These are phyloP conservation scores for Zele albiditarsus DNA, from an alignment of 2,888 invertebrate genomes.

Conservation along the genomic window DNA sequence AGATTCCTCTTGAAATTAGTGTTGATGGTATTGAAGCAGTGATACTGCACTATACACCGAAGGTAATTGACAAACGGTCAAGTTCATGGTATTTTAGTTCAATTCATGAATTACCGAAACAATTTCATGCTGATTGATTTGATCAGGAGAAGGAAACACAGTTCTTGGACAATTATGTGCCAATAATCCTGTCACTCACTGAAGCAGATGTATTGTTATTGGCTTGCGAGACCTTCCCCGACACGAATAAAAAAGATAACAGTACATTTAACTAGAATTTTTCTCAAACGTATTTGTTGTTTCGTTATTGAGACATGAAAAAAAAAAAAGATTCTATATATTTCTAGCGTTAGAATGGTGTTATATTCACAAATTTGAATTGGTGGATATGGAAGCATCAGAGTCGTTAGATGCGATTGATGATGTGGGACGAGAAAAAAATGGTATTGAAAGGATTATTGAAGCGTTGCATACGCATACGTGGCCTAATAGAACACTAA, in stretches of 20 bases:
- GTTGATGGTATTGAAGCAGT: slow-evolving; percentile 77
- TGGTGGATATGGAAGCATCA: slow-evolving; percentile 77
- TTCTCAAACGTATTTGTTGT: slow-evolving; percentile 6
- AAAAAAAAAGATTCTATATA: slow-evolving; percentile 43
- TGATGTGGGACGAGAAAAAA: slow-evolving; percentile 76
- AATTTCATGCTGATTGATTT: slow-evolving; percentile 52
- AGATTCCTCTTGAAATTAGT: slow-evolving; percentile 72
- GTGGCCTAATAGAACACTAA: slow-evolving; percentile 82
- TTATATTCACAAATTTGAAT: slow-evolving; percentile 79
- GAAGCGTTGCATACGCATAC: slow-evolving; percentile 83
- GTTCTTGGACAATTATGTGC: slow-evolving; percentile 60
- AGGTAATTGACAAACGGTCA: slow-evolving; percentile 62
- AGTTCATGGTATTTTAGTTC: neutral
- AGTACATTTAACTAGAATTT: slow-evolving; percentile 70
- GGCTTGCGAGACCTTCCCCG: slow-evolving; percentile 64
- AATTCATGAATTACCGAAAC: slow-evolving; percentile 64
- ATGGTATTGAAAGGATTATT: slow-evolving; percentile 79
- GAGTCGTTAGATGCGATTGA: slow-evolving; percentile 68
- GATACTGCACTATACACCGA: slow-evolving; percentile 78
- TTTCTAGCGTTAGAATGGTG: slow-evolving; percentile 78
- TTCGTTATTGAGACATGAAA: slow-evolving; percentile 6
- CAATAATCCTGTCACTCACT: slow-evolving; percentile 56
- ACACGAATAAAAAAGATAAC: slow-evolving; percentile 71
- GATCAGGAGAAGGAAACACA: slow-evolving; percentile 59
- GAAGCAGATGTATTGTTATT: slow-evolving; percentile 64